Evolutionary conservation across 2,113 vertebrate species (phyloP).

Genomic region (Peromyscus polionotus): DNA sequence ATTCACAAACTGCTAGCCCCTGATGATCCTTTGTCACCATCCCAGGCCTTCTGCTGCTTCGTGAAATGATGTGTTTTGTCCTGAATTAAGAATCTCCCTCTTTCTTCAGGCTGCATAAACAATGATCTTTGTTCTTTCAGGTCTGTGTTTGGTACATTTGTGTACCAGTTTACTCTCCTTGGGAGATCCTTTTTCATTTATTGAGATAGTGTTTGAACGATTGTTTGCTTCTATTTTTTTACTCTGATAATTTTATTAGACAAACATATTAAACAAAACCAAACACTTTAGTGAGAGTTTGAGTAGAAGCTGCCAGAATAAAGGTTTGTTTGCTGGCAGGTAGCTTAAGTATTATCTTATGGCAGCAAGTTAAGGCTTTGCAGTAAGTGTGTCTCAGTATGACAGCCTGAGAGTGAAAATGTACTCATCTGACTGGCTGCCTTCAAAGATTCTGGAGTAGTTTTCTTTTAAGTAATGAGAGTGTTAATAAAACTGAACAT

Average conservation of each 20-base stretch:
- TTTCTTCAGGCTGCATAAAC: conserved; percentile 71
- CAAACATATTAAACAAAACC: conserved; percentile 43
- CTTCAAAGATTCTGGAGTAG: conserved; percentile 43
- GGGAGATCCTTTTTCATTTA: conserved; percentile 49
- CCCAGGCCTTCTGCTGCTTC: conserved; percentile 49
- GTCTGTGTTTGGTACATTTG: conserved; percentile 67
- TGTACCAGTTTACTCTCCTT: conserved; percentile 49
- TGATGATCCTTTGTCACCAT: conserved; percentile 62
- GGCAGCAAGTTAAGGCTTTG: conserved; percentile 21
- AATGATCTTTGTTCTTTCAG: conserved; percentile 72
- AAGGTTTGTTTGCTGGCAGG: conserved; percentile 53
- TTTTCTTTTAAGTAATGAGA: conserved; percentile 34
- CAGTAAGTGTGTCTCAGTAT: neutral
- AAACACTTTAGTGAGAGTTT: conserved; percentile 49
- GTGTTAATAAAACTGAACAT: conserved; percentile 52
- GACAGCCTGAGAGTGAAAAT: conserved; percentile 38
- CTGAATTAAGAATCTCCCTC: conserved; percentile 57
- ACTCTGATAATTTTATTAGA: conserved; percentile 38
- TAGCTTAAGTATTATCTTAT: neutral
- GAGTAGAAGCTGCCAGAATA: conserved; percentile 57
- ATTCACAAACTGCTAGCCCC: conserved; percentile 55
- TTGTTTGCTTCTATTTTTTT: neutral
- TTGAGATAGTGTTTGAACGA: conserved; percentile 42
- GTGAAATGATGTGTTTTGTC: conserved; percentile 70
- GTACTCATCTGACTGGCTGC: conserved; percentile 46